Conservation (phyloP, 2,797 vertebrate species). For the Mus spretus region DNA sequence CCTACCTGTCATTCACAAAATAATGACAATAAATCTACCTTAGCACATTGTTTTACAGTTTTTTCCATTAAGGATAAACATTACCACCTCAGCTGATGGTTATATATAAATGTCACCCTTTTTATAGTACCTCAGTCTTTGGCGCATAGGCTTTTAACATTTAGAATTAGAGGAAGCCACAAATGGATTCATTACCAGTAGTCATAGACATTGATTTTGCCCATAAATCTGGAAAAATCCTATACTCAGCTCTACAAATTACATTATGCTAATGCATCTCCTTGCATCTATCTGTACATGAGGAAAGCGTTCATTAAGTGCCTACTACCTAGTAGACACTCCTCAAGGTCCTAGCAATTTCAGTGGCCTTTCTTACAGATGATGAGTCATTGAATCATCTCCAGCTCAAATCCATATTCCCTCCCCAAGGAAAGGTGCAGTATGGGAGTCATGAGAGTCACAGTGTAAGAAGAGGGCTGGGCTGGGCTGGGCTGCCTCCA, state of each 20-base stretch:
- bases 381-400: slow-evolving; percentile 48
- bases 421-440: slow-evolving; percentile 45
- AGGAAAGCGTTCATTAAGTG: slow-evolving; percentile 36
- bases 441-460: slow-evolving; percentile 20
- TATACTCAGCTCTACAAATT: neutral
- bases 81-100: neutral
- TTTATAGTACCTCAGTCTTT: neutral
- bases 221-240: slow-evolving; percentile 1
- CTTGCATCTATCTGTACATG: neutral
- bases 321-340: slow-evolving; percentile 26
- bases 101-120: neutral
- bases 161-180: slow-evolving; percentile 23
- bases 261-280: neutral
- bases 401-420: slow-evolving; percentile 12
- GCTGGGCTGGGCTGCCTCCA: neutral
- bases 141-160: neutral
- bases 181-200: neutral
- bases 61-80: neutral
- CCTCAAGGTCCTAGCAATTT: neutral
- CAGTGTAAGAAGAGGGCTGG: slow-evolving; percentile 22
- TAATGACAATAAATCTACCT: neutral
- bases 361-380: neutral
- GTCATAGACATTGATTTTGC: neutral
- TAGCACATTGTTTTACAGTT: neutral
- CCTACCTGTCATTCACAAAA: neutral